phyloP scores from a whole-genome alignment of 2,888 invertebrate genomes.

The Stenchaetothrips biformis region DNA sequence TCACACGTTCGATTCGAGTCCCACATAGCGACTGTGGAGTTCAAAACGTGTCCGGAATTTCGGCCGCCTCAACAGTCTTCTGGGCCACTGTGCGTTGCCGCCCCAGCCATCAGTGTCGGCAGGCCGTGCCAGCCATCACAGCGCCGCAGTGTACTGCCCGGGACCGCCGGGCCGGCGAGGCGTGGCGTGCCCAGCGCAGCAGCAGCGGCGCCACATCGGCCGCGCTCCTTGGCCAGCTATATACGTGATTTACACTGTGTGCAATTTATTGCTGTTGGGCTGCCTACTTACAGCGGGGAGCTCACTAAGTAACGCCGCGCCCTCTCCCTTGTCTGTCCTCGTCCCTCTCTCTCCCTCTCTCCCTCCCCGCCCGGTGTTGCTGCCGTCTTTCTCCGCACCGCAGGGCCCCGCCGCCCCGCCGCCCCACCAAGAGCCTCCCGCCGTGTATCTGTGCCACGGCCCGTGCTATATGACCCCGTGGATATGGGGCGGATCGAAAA shows the following conservation, averaged over 20 bases:
- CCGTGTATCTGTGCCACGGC: not conserved
- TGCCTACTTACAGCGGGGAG: not conserved
- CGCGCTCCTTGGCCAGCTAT: not conserved
- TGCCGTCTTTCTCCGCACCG: too few species aligned
- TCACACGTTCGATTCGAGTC: too few species aligned
- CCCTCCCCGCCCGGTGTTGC: too few species aligned
- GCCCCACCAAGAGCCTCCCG: not conserved
- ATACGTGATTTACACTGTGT: constrained; percentile 25
- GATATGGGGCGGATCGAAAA: not conserved
- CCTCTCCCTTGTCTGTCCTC: not conserved
- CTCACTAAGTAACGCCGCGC: constrained; percentile 12
- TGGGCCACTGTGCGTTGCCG: too few species aligned
- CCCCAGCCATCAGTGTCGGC: not conserved
- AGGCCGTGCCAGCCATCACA: not conserved
- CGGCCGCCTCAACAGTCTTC: too few species aligned
- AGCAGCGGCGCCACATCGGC: not conserved
- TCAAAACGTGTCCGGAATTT: too few species aligned
- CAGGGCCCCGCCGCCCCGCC: not conserved
- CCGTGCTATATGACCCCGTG: constrained; percentile 10
- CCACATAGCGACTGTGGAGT: too few species aligned
- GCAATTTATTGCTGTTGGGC: constrained; percentile 14
- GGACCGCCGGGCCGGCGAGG: not conserved
- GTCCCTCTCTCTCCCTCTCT: not conserved
- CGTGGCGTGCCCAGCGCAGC: not conserved
- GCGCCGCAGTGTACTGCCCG: not conserved